Conservation (phyloP, 1,140 invertebrate species). For the Helicoverpa armigera region DNA sequence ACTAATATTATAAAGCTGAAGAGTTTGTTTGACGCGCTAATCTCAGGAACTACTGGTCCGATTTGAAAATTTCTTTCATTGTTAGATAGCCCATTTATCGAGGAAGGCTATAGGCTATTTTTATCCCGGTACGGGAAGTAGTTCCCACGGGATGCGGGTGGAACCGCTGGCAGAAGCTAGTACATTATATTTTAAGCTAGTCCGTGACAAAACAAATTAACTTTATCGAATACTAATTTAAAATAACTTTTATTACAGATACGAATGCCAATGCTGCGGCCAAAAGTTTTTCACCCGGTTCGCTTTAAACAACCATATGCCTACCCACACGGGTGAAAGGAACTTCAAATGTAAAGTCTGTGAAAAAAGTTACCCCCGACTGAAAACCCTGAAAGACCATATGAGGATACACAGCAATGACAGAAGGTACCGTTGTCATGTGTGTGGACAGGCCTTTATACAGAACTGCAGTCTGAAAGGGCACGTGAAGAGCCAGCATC, state of each 20-base stretch:
- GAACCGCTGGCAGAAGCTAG: too few relatives aligned
- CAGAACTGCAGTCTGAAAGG: conserved; percentile 82
- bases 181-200: too few relatives aligned
- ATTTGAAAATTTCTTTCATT: too few relatives aligned
- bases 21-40: too few relatives aligned
- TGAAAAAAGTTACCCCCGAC: conserved; percentile 88
- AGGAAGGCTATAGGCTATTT: too few relatives aligned
- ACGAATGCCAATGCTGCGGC: conserved; percentile 83
- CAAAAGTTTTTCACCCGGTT: conserved; percentile 91
- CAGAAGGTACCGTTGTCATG: conserved; percentile 84
- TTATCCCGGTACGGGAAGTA: too few relatives aligned
- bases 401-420: conserved; percentile 89
- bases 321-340: conserved; percentile 89
- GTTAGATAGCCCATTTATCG: too few relatives aligned
- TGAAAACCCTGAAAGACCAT: conserved; percentile 91
- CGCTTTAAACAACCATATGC: conserved; percentile 90
- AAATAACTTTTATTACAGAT: conserved; percentile 57
- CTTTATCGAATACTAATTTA: not conserved
- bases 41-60: too few relatives aligned
- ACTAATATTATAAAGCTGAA: too few relatives aligned
- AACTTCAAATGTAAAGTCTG: conserved; percentile 88
- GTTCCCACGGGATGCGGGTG: too few relatives aligned
- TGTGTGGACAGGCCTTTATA: conserved; percentile 87
- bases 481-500: conserved; percentile 80
- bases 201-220: too few relatives aligned